phyloP scores from a whole-genome alignment of 2,113 vertebrate genomes.

The Stigmatopora argus region DNA sequence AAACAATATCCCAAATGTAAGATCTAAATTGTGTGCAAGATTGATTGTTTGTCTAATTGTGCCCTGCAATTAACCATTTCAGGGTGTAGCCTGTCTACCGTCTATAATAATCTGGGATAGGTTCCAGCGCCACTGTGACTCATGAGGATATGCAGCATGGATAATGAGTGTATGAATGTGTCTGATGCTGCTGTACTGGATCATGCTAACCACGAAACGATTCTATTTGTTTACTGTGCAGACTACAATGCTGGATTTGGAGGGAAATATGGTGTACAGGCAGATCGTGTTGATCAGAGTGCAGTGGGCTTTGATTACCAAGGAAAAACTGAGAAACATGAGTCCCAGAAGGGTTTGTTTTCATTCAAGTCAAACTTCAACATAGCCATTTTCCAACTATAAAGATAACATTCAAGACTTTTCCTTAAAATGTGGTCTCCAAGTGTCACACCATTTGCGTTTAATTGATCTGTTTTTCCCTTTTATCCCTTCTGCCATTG shows the following conservation, averaged over 20 bases:
- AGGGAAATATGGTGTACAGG: constrained; percentile 69
- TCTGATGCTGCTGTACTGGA: constrained; percentile 13
- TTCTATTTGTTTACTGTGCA: constrained; percentile 37
- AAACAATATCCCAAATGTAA: no score
- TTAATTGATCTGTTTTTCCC: background rate
- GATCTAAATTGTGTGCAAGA: no score
- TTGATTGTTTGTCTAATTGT: no score
- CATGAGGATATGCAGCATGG: no score
- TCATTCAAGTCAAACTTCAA: background rate
- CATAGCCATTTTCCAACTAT: no score
- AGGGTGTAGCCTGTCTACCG: no score
- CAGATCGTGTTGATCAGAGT: constrained; percentile 83
- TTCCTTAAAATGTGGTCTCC: background rate
- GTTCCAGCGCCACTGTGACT: no score
- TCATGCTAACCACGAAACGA: constrained; percentile 26
- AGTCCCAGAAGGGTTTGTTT: constrained; percentile 87
- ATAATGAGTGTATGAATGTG: background rate
- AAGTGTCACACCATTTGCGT: background rate
- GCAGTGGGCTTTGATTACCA: constrained; percentile 94
- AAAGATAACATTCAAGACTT: background rate
- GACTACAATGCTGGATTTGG: constrained; percentile 76
- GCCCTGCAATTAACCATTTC: no score
- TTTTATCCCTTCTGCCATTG: background rate
- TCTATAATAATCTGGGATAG: no score
- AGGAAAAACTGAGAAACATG: constrained; percentile 89